A percentile compares a stretch with the other conserved stretches of the same genome.
phyloP scores from a whole-genome alignment of 2,113 vertebrate species.

The Varanus salvator region DNA sequence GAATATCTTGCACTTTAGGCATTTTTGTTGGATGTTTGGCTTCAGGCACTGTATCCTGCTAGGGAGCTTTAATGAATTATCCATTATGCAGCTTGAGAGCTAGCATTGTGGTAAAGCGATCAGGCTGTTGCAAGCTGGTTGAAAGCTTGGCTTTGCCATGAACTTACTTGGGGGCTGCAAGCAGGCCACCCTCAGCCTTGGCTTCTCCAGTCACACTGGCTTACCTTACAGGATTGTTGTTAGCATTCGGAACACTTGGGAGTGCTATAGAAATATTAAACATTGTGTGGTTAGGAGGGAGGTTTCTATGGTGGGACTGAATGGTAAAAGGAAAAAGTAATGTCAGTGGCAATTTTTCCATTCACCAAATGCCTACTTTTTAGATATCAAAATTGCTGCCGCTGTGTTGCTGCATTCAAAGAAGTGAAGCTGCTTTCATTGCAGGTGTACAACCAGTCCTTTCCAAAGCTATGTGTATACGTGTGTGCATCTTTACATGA shows the following conservation, averaged over 20 bases:
- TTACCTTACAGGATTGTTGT: neutral
- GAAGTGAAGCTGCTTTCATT: neutral
- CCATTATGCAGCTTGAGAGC: neutral
- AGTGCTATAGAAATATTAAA: neutral
- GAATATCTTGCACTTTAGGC: too few relatives aligned
- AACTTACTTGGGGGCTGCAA: too few relatives aligned
- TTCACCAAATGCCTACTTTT: neutral
- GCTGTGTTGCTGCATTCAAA: neutral
- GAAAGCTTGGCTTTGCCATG: neutral
- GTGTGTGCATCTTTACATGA: neutral
- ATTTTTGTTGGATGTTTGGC: neutral
- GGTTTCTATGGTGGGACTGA: neutral
- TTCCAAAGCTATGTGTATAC: neutral
- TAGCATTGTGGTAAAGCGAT: neutral
- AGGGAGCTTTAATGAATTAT: neutral
- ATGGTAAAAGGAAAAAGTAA: neutral
- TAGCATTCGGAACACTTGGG: neutral
- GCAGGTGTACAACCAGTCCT: neutral
- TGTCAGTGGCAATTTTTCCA: neutral
- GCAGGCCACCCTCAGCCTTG: neutral
- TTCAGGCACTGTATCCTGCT: neutral
- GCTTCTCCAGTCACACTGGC: neutral
- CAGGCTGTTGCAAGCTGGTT: neutral
- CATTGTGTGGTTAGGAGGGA: neutral
- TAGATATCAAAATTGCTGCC: neutral